Base-by-base conservation (phyloP, 2,797 vertebrate genomes). In the Galago senegalensis region DNA sequence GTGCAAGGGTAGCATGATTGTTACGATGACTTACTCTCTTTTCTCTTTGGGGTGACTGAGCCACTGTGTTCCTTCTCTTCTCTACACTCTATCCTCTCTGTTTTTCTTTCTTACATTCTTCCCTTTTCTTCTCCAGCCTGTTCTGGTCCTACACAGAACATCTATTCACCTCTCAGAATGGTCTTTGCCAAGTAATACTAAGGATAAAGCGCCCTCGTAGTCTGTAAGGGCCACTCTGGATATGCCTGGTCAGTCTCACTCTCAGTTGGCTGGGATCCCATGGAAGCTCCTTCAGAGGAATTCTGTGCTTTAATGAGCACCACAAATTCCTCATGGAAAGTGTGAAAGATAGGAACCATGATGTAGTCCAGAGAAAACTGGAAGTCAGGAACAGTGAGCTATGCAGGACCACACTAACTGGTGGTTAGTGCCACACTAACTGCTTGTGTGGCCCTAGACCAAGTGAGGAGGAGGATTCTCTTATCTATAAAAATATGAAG, bases 51-150 rank as follows among this genome's bases (percentile, higher is more conserved):
- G 13, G 76, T 61, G 5, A 58, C 37, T 92, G 61, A 81, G 3
- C 10, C 82, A n/a, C 18, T 37, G 46, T 2, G 9, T 67, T 81
- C 12, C n/a, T 75, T 87, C 37, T 73, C 40, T 29, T 46, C 37
- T 89, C 34, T 65, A 34, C 18, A 21, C 53, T 75, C 65, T 87
- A 0, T 2, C 3, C 1, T 63, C 17, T 83, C 43, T 43, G 23
- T 75, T 70, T 13, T 80, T 20, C 18, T 87, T 87, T 67, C 9
- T 37, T 77, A 7, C 1, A 31, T 12, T 58, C 20, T 61, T 92
- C 31, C 84, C 43, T 94, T 89, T 81, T 40, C n/a, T 65, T 91
- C 23, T 60, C 46, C 9, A 49, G 53, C 20, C 1, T n/a, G 93
- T n/a, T 81, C 14, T 76, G 69, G 20, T 56, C 14, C 21, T 79